These are phyloP conservation scores for Sinocyclocheilus anophthalmus DNA, from an alignment of 2,113 vertebrate species.

Conservation along the genomic window DNA sequence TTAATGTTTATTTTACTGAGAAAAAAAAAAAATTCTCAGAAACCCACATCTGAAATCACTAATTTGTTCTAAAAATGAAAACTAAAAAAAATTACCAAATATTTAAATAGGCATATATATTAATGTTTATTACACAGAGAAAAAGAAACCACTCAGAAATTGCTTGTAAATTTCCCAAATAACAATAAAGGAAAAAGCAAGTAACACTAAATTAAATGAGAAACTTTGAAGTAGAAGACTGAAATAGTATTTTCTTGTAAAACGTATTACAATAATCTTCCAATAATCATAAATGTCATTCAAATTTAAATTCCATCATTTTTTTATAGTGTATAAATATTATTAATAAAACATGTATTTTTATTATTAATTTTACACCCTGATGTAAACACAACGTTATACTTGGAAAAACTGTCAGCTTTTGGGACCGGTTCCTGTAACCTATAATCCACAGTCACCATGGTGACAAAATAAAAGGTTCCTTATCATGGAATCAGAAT, in stretches of 20 bases:
- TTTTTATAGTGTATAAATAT: not conserved
- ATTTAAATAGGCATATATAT: not conserved
- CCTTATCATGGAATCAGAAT: not conserved
- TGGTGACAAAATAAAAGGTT: constrained; percentile 15
- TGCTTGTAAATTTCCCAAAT: not conserved
- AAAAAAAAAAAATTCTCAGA: too few relatives aligned
- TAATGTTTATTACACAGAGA: too few relatives aligned
- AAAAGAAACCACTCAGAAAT: too few relatives aligned
- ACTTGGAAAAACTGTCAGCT: not conserved
- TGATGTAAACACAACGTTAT: not conserved
- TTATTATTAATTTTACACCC: not conserved
- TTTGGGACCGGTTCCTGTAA: not conserved
- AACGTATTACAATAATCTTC: not conserved
- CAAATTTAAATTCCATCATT: too few relatives aligned
- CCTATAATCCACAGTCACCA: not conserved
- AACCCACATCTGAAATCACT: too few relatives aligned
- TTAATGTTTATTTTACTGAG: too few relatives aligned
- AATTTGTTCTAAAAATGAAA: too few relatives aligned
- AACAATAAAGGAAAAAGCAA: not conserved
- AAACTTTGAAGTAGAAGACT: not conserved
- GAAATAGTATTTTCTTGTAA: not conserved
- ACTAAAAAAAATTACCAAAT: too few relatives aligned
- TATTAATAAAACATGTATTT: not conserved
- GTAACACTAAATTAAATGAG: not conserved
- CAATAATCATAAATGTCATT: not conserved